Percentiles rank a stretch among this genome's conserved stretches.
Conservation (phyloP, 2,888 invertebrate genomes). For the Callosobruchus maculatus region DNA sequence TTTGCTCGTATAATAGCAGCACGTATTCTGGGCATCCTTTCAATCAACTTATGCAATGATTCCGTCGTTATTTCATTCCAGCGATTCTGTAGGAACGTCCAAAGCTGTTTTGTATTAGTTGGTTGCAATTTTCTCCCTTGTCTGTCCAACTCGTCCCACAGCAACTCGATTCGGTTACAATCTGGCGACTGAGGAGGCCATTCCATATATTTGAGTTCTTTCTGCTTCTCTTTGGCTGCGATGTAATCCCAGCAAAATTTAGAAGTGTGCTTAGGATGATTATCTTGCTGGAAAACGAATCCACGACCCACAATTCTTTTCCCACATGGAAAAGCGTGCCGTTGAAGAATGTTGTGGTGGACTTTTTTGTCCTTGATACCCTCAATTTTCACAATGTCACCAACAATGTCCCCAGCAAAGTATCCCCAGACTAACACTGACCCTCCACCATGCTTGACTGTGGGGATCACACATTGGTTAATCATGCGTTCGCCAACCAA, state of each 20-base stretch:
- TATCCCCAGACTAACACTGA: neutral
- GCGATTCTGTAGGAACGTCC: too few species aligned
- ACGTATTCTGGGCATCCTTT: too few species aligned
- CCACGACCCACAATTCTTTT: neutral
- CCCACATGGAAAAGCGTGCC: neutral
- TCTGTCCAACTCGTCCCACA: neutral
- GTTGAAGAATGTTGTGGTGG: neutral
- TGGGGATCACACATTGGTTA: neutral
- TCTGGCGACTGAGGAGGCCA: neutral
- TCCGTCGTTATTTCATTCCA: too few species aligned
- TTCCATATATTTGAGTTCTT: neutral
- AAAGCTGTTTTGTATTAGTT: too few species aligned
- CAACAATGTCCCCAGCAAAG: neutral
- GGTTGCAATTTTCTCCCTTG: too few species aligned
- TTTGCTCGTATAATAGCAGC: too few species aligned
- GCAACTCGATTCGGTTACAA: neutral
- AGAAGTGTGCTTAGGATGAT: neutral
- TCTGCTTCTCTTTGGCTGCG: neutral
- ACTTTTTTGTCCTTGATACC: neutral
- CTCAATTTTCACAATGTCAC: neutral
- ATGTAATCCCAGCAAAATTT: neutral
- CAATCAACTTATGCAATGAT: too few species aligned
- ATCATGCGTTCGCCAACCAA: neutral
- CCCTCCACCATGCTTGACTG: neutral
- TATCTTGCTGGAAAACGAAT: neutral